Base-by-base conservation (phyloP, 2,113 vertebrate species). In the Serilophus lunatus region DNA sequence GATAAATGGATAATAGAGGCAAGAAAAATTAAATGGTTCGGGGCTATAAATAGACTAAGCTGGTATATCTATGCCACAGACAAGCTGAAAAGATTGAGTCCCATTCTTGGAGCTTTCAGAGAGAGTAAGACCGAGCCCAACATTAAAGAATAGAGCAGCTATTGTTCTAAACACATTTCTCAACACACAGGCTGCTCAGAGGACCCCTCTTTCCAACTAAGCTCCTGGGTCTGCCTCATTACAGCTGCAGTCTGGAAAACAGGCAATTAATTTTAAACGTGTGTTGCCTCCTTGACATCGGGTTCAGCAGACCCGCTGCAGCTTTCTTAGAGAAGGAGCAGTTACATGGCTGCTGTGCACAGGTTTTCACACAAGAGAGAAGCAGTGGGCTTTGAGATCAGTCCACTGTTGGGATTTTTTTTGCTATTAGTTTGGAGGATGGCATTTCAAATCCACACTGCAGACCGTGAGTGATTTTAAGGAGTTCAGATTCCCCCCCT, bases 1-100 rank as follows among this genome's bases (percentile, higher is more conserved):
- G 90, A 86, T 84, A 92, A 94, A 94, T 88, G 79, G 76, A 81
- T 75, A 96, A 90, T 47, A 85, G 88, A 95, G 40, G 56, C 47
- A 88, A 90, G 76, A 94, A 92, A 96, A 96, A 95, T 94, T 81
- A 93, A 95, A 94, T 78, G 65, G 38, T 93, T 95, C 74, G 82
- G 82, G 64, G 44, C 40, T 93, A 95, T 90, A 96, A 93, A 96
- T 95, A 95, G 88, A 75, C 60, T 44, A 36, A 61, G 75, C 36
- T 86, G 72, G 64, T 79, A 63, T 79, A 90, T 75, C 72, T 86
- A 2, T 64, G 84, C 64, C 69, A 47, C 82, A 76, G 80, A 82
- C 81, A 88, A 90, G 57, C 88, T 90, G 88, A 94, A 90, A 95
- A 88, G 92, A 88, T 88, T 92, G 80, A 92, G 86, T 92, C 75